phyloP scores from a whole-genome alignment of 2,113 vertebrate species.

The Catagonus wagneri region DNA sequence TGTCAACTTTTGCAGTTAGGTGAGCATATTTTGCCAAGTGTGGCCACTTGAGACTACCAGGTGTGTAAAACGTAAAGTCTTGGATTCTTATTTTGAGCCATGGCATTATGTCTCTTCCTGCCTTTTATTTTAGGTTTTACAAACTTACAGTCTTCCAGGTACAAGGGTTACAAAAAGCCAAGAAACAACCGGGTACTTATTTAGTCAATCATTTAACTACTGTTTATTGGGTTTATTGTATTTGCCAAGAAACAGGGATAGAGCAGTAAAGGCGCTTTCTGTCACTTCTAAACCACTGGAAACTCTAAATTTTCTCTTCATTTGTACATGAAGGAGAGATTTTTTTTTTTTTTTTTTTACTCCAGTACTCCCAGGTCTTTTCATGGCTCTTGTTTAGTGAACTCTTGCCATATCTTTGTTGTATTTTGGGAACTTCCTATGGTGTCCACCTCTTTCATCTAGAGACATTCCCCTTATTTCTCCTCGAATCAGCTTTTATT shows the following conservation, averaged over 20 bases:
- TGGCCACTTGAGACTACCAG: neutral
- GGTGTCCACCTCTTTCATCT: neutral
- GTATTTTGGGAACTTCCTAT: neutral
- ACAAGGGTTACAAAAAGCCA: neutral
- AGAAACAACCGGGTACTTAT: neutral
- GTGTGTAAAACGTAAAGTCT: neutral
- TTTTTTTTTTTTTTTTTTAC: neutral
- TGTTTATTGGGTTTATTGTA: neutral
- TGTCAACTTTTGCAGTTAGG: neutral
- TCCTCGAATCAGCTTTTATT: neutral
- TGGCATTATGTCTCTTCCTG: neutral
- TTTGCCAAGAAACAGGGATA: neutral
- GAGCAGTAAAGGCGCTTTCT: neutral
- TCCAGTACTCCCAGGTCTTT: neutral
- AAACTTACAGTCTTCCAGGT: neutral
- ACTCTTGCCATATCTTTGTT: neutral
- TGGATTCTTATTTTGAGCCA: neutral
- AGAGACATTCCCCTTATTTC: neutral
- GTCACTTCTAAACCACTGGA: neutral
- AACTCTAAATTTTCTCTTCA: neutral
- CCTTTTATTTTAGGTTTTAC: slow-evolving; percentile 3
- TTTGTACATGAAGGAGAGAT: neutral
- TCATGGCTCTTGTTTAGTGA: neutral
- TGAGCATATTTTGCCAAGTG: neutral
- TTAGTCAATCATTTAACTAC: neutral